Conservation (phyloP, 1,140 invertebrate species). For the Orchesella cincta region DNA sequence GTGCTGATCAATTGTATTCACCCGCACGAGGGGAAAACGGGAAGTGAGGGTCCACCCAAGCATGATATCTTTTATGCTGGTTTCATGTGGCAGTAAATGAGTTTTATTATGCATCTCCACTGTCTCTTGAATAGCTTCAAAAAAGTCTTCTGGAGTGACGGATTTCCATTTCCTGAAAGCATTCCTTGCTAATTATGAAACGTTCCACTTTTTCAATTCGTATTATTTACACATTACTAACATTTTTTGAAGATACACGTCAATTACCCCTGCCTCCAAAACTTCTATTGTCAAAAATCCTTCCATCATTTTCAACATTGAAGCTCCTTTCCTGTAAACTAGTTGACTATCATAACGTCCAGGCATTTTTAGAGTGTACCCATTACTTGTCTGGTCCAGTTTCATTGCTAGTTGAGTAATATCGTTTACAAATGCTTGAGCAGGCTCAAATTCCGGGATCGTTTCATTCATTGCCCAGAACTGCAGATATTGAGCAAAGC, state of each 20-base stretch:
- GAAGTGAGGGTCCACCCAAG: constrained; percentile 89
- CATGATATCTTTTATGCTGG: constrained; percentile 75
- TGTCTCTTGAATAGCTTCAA: constrained; percentile 64
- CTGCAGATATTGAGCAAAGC: constrained; percentile 40
- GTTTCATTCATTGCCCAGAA: neutral
- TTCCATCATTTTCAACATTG: constrained; percentile 22
- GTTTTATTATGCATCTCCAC: neutral
- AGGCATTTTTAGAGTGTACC: too few species aligned
- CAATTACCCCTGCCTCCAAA: neutral
- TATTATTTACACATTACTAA: too few species aligned
- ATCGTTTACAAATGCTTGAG: constrained; percentile 13
- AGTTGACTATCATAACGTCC: too few species aligned
- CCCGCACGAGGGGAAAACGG: constrained; percentile 78
- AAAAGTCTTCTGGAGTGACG: constrained; percentile 82
- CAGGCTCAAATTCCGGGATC: neutral
- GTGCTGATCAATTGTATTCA: constrained; percentile 58
- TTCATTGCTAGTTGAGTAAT: constrained; percentile 29
- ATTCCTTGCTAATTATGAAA: too few species aligned
- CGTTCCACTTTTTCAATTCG: too few species aligned
- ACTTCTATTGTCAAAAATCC: neutral
- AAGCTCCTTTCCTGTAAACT: constrained; percentile 45
- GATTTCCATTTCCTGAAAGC: constrained; percentile 4
- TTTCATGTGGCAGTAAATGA: constrained; percentile 60
- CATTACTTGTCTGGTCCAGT: too few species aligned
- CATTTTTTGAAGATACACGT: neutral